Percentiles rank a stretch among this genome's conserved stretches.
phyloP scores from a whole-genome alignment of 2,113 vertebrate species.

The Todiramphus saurophagus region DNA sequence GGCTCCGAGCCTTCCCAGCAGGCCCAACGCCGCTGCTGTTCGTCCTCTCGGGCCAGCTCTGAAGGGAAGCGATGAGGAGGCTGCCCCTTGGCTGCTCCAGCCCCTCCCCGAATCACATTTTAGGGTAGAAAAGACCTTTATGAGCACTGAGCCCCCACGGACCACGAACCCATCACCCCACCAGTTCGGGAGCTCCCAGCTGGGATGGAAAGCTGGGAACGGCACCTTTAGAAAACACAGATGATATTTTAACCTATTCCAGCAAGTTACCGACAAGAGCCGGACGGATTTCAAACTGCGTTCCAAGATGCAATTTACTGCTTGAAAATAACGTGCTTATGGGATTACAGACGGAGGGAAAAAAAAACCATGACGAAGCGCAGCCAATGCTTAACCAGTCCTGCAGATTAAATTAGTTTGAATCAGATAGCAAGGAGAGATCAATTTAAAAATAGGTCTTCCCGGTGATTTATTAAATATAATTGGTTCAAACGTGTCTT shows the following conservation, averaged over 20 bases:
- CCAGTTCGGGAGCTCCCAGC: neutral
- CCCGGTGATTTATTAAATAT: neutral
- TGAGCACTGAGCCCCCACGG: neutral
- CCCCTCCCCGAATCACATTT: neutral
- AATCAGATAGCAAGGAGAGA: neutral
- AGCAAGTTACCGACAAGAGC: rapidly evolving
- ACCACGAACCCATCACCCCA: neutral
- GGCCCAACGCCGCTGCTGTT: rapidly evolving
- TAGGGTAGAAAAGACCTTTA: neutral
- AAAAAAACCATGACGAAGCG: neutral
- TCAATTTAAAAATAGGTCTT: neutral
- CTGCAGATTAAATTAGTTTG: neutral
- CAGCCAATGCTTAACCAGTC: neutral
- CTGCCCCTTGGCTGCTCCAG: neutral
- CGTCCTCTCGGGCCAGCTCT: neutral
- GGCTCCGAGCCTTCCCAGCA: too few species aligned
- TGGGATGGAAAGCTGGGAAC: neutral
- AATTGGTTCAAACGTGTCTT: neutral
- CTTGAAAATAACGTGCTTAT: neutral
- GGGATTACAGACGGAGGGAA: neutral
- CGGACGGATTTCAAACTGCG: rapidly evolving
- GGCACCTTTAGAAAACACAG: rapidly evolving
- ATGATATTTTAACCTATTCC: neutral
- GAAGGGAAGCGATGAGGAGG: neutral
- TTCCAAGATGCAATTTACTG: neutral